Evolutionary conservation across 1,140 invertebrate species (phyloP), one percentile per base, ranked within the genome.

Genomic region (Drosophila yakuba): DNA sequence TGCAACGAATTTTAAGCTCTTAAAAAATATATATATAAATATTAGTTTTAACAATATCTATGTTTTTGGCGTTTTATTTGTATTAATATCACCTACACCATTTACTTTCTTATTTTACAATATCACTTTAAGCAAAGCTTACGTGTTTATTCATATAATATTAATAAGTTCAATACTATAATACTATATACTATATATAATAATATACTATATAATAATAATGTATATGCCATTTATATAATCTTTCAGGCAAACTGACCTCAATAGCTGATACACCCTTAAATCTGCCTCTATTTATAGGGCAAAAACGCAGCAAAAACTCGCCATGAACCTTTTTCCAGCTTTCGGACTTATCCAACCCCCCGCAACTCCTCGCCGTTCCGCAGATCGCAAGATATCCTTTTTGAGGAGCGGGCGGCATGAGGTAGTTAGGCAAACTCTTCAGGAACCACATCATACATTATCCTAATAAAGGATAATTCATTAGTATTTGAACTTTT

Each of bases 381-480:
- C 20, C 17, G 17, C 20, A 32, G 48, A 56, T 58, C 35, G 48
- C 44, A 58, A 36, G 66, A 71, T 69, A 58, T 32, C 50, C 41
- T 25, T 20, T 39, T 20, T 10, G 50, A 17, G n/a, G 15, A 5
- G 10, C 5, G n/a, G n/a, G 5, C 8, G 64, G 61, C n/a, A 63
- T 11, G 52, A 56, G 60, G 76, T 68, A 69, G 69, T 62, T 63
- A 62, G 59, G 74, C 60, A 86, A 89, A 84, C 85, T 90, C 80
- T 74, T 80, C 72, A 77, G 68, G 81, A 91, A 91, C 90, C 90
- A 91, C 90, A 91, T 91, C 90, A 91, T 91, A 91, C 90, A 91
- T 91, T 91, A 91, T 91, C 90, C 86, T 91, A 91, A 91, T 91
- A 91, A 91, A 91, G 86, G 90, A 91, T 91, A 91, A 91, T 91